These are phyloP conservation scores for Plumapathes pennacea DNA, from an alignment of 92 coral and sea anemone species.

Conservation along the genomic window DNA sequence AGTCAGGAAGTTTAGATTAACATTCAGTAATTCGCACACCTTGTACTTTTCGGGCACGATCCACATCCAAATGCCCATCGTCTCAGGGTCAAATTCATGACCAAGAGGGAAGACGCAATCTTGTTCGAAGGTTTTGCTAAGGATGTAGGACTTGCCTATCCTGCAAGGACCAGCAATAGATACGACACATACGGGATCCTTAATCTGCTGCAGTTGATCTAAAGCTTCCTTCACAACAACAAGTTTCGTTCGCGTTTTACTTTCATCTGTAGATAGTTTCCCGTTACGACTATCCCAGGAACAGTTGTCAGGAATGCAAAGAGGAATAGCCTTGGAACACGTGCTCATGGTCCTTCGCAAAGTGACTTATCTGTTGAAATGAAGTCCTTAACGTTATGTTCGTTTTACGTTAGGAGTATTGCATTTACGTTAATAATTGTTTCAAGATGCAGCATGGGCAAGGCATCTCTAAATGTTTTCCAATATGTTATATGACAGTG, in stretches of 20 bases:
- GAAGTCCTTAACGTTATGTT: no score
- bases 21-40: not conserved
- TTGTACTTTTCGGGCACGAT: conserved; percentile 46
- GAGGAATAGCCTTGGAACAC: conserved; percentile 75
- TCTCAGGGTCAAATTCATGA: conserved; percentile 75
- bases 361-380: no score
- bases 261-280: conserved; percentile 17
- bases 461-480: no score
- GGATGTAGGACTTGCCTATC: conserved; percentile 81
- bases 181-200: conserved; percentile 74
- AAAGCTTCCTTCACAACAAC: conserved; percentile 49
- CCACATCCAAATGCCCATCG: conserved; percentile 93
- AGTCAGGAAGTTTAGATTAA: not conserved
- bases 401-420: no score
- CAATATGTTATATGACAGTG: no score
- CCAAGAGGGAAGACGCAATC: conserved; percentile 76
- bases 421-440: no score
- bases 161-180: conserved; percentile 89
- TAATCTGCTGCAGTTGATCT: conserved; percentile 47
- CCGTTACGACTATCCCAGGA: conserved; percentile 60
- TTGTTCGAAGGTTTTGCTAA: conserved; percentile 67
- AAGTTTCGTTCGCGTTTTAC: conserved; percentile 28
- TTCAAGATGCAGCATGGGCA: no score
- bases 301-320: conserved; percentile 72
- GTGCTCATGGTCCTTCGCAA: no score